Evolutionary conservation across 2,797 vertebrate species (phyloP), one percentile per base, ranked within the genome.

Genomic region (Alcedo atthis): DNA sequence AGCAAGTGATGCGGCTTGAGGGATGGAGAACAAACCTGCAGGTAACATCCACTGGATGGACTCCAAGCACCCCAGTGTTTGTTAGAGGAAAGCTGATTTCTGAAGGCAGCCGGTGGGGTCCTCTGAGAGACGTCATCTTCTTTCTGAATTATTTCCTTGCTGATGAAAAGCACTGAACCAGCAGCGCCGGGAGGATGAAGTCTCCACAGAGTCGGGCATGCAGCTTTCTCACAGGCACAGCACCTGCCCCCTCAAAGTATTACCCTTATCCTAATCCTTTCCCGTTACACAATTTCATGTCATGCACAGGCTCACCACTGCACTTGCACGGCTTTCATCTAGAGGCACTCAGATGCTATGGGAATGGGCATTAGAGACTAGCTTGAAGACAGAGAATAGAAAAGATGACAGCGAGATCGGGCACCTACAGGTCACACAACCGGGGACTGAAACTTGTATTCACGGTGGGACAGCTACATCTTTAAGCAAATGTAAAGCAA

Each of bases 291-390:
- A 81, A 33, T 86, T 90, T 80, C 75, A 48, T 80, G 70, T 81
- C 78, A 53, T 5, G 51, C 58, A 82, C 57, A 68, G 59, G 57
- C 73, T 89, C 59, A 28, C 80, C 82, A 67, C 74, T 87, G 63
- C 77, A 88, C 85, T 92, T 81, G 42, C 6, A 57, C 46, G 25
- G 85, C 89, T 95, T 96, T 96, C 83, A 94, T 93, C 85, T 70
- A n/a, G 53, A 92, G 48, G 67, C 67, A 85, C 77, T 93, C 22
- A 91, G 79, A 91, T 93, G 82, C 92, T 91, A 12, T 8, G 53
- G 70, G 85, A 85, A 93, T 85, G 77, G 91, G 70, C 91, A 95
- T 73, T 84, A 92, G 73, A 85, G 76, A 85, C 82, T 81, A 68
- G 76, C 73, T 92, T 80, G 90, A 94, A 92, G 77, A 76, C 0